Base-by-base conservation (phyloP, 2,888 invertebrate genomes). In the Watsonalla cultraria region DNA sequence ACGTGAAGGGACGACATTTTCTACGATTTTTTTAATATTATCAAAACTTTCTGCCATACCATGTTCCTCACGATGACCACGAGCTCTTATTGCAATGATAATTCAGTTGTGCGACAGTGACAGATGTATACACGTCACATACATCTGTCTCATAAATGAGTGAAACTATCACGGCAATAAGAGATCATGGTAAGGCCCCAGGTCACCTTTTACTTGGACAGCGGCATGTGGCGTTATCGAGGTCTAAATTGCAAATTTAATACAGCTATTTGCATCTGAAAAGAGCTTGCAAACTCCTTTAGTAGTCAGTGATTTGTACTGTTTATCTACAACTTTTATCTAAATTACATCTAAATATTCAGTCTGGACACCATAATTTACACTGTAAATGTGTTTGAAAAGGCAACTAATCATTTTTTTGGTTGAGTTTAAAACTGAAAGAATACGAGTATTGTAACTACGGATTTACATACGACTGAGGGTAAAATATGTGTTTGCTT, bases 191-290 rank as follows among this genome's bases (percentile, higher is more conserved):
- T n/a, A n/a, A n/a, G n/a, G n/a, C n/a, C n/a, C 1, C 24, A 24
- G 24, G 4, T 24, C 24, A 4, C 64, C 69, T 63, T 2, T 67
- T 35, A 52, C 66, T 76, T 80, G 57, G 46, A 64, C 74, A 72
- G 62, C 45, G 64, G 55, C 52, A 52, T 59, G 61, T 65, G 70
- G 72, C 74, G 76, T 81, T 84, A 84, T 85, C 84, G 76, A 78
- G 78, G 82, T 84, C 82, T 82, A 86, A 88, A 90, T 86, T 87
- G 87, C 86, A 86, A 88, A 90, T 88, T 87, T 87, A 87, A 90
- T 87, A 86, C 85, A 84, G 78, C 81, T 72, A 90, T 90, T 90
- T 89, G 88, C 90, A 89, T 90, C 76, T 82, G 80, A 89, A 89
- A 90, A 85, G 78, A 80, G 84, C 79, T 75, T 81, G 82, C 78